A percentile compares a stretch with the other conserved stretches of the same genome.
phyloP scores from a whole-genome alignment of 2,113 vertebrate genomes.

The Cercocebus atys region DNA sequence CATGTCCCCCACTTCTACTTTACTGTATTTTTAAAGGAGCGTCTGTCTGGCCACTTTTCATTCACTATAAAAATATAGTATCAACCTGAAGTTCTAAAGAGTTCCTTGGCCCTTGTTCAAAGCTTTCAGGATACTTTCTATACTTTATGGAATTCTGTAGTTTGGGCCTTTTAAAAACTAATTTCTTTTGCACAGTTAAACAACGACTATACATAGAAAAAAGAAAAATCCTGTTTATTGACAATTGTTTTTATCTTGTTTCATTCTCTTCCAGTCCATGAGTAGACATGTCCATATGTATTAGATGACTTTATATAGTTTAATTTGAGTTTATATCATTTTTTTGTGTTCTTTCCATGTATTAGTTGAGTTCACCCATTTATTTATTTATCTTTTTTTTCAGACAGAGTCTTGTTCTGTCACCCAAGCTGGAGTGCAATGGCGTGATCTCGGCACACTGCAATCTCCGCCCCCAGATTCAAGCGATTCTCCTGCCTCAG shows the following conservation, averaged over 20 bases:
- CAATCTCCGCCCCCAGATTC: too few species aligned
- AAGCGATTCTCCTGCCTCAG: too few species aligned
- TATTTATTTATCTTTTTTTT: not conserved
- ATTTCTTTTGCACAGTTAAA: not conserved
- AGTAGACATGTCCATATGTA: not conserved
- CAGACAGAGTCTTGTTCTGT: too few species aligned
- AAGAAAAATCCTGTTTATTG: not conserved
- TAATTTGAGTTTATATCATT: not conserved
- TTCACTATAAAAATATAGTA: not conserved
- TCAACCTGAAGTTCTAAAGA: not conserved
- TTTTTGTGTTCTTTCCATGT: not conserved
- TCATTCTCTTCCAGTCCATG: not conserved
- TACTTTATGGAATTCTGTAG: not conserved
- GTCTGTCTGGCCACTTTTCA: not conserved
- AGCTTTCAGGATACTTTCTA: slow-evolving; percentile 1
- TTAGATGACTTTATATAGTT: not conserved
- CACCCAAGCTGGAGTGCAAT: too few species aligned
- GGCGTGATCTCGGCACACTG: rapidly evolving
- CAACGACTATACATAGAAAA: not conserved
- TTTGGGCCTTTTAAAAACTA: not conserved
- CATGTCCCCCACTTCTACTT: not conserved
- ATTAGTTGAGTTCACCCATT: not conserved
- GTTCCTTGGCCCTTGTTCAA: not conserved
- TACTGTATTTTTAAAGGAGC: slow-evolving; percentile 18
- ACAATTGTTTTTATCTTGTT: slow-evolving; percentile 2